Base-by-base conservation (phyloP, 2,888 invertebrate genomes). In the Dione vanillae region DNA sequence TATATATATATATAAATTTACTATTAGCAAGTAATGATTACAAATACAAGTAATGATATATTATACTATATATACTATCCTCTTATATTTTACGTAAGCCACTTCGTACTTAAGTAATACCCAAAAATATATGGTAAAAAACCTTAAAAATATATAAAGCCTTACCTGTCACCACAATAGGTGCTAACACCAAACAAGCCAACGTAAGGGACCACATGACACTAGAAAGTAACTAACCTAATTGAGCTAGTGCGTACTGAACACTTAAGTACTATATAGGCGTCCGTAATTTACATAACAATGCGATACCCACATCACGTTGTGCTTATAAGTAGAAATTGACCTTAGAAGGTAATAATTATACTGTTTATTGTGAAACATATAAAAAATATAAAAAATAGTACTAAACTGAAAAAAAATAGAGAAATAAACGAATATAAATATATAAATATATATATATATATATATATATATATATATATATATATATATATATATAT, bases 241-340 rank as follows among this genome's bases (percentile, higher is more conserved):
- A 72, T 69, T 67, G 69, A 74, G 54, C 52, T 67, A 70, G 49
- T 20, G 27, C 58, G 56, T 66, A 65, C 65, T 67, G 62, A 70
- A 75, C 74, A 68, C 69, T 61, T 70, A 61, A 65, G 69, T 70
- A 70, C 62, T 80, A 76, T 80, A 78, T 80, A 77, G 74, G 71
- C 66, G 62, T 35, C 51, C 19, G 73, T 77, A 75, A 80, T 81
- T 79, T 78, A 77, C 80, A 81, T 81, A 77, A 77, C 80, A 85
- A 79, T 79, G 81, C 80, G 86, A 76, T 76, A 86, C 87, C 87
- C 87, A 81, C 84, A 87, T 85, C 75, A 75, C 75, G 71, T 74
- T 64, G 41, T 19, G 56, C 14, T 45, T 65, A 66, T 72, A 45
- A 41, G 16, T 67, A 54, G 67, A 73, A 71, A 73, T 65, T 69